Percentiles rank a stretch among this genome's conserved stretches.
Conservation (phyloP, 2,797 vertebrate species). For the Rallus crepitans region DNA sequence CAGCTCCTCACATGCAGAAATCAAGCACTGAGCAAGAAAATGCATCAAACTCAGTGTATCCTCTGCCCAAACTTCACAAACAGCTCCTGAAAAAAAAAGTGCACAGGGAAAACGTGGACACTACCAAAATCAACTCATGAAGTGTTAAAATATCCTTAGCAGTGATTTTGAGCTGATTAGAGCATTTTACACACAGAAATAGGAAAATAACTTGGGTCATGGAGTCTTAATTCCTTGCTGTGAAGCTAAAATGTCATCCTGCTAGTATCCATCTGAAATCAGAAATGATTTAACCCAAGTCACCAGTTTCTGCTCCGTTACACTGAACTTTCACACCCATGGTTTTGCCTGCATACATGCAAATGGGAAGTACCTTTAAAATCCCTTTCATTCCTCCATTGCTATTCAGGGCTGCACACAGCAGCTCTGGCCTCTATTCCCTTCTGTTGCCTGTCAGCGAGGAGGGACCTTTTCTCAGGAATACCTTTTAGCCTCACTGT, state of each 20-base stretch:
- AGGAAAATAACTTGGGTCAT: neutral
- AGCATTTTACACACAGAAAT: neutral
- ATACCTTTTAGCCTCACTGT: constrained; percentile 57
- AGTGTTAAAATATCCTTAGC: neutral
- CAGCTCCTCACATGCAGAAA: neutral
- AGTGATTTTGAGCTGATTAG: neutral
- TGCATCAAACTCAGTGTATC: neutral
- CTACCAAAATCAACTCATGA: neutral
- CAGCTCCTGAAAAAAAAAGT: neutral
- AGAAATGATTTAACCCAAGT: neutral
- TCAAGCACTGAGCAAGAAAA: neutral
- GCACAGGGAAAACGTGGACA: neutral
- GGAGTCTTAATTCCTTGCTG: neutral
- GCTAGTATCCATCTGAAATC: neutral
- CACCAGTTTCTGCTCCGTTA: neutral
- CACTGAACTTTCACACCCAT: neutral
- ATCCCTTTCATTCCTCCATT: neutral
- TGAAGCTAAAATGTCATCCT: neutral
- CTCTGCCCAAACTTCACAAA: neutral
- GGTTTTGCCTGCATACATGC: neutral
- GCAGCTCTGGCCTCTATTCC: constrained; percentile 12
- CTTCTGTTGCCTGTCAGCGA: neutral
- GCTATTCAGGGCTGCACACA: neutral
- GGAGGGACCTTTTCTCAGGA: constrained; percentile 35
- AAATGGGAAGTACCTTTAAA: neutral